A percentile compares a stretch with the other conserved stretches of the same genome.
Evolutionary conservation across 2,113 vertebrate genomes (phyloP).

Genomic region (Spea bombifrons): DNA sequence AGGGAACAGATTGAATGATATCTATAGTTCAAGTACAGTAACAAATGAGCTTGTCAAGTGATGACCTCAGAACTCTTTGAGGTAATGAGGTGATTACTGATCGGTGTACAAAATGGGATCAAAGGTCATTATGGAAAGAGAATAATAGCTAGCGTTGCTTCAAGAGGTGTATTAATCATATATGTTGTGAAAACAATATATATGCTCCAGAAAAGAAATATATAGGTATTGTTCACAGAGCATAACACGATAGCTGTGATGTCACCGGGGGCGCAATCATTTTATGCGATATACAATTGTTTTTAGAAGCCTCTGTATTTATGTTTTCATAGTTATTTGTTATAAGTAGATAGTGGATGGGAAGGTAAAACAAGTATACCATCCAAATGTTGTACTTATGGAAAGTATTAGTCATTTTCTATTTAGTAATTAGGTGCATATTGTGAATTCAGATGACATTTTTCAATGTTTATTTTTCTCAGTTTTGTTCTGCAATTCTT

Average conservation of each 20-base stretch:
- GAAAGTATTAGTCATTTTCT: too few relatives aligned
- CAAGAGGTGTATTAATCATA: neutral
- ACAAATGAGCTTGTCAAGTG: constrained; percentile 18
- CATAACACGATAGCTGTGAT: neutral
- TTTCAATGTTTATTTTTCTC: too few relatives aligned
- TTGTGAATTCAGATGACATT: too few relatives aligned
- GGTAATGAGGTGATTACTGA: constrained; percentile 26
- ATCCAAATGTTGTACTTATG: too few relatives aligned
- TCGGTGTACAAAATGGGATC: constrained; percentile 1
- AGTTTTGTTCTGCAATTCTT: too few relatives aligned
- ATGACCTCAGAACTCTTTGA: constrained; percentile 9
- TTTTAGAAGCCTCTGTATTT: too few relatives aligned
- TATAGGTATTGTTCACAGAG: neutral
- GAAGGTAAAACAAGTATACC: too few relatives aligned
- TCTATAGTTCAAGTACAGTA: constrained; percentile 23
- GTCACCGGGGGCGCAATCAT: neutral
- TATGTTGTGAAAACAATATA: neutral
- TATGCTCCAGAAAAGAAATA: neutral
- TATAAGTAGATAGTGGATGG: too few relatives aligned
- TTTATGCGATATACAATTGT: too few relatives aligned
- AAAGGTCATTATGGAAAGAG: neutral
- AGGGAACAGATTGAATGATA: constrained; percentile 10
- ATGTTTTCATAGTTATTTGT: too few relatives aligned
- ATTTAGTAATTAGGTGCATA: too few relatives aligned
- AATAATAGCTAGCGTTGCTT: neutral